Evolutionary conservation across 2,797 vertebrate genomes (phyloP), one percentile per base, ranked within the genome.

Genomic region (Hephaestus fuliginosus): DNA sequence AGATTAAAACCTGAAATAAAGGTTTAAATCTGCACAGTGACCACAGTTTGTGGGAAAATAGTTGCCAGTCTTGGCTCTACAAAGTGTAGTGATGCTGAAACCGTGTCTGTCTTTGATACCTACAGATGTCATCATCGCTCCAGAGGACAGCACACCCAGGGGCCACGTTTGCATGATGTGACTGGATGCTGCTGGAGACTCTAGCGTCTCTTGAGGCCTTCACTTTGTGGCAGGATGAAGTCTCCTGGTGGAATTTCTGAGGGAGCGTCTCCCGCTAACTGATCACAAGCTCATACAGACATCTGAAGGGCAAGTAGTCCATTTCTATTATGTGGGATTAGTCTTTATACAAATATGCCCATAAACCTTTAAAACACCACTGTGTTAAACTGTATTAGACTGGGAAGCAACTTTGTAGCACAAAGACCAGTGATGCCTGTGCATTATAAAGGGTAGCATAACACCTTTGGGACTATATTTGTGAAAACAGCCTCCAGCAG

Each of bases 151-250:
- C 44, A 63, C 48, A 43, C 22, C 28, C 74, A n/a, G 30, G 41
- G 68, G 74, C 58, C 36, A 62, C 30, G 17, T 70, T 75, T 77
- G 71, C 44, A 72, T 69, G 62, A 70, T 64, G 61, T 67, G 78
- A 87, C 39, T 73, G 85, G 80, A 83, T 62, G 33, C 65, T 58
- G 48, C 46, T 65, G 73, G 72, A 87, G 58, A 62, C 75, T 68
- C 51, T 28, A 41, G 30, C 62, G 70, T 74, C 44, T 81, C 75
- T 55, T 58, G 48, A 78, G 44, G 70, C 18, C 17, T 78, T 84
- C 56, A 64, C 10, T 61, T 74, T 5, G 3, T 70, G 46, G 67
- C 22, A 2, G 67, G 52, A 80, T 61, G 48, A 11, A 67, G 53
- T 41, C 56, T 64, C 13, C 73, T 17, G 33, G 39, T 46, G 57